These are phyloP conservation scores for Dromococcyx pavoninus DNA, from an alignment of 2,797 vertebrate genomes.

Conservation along the genomic window DNA sequence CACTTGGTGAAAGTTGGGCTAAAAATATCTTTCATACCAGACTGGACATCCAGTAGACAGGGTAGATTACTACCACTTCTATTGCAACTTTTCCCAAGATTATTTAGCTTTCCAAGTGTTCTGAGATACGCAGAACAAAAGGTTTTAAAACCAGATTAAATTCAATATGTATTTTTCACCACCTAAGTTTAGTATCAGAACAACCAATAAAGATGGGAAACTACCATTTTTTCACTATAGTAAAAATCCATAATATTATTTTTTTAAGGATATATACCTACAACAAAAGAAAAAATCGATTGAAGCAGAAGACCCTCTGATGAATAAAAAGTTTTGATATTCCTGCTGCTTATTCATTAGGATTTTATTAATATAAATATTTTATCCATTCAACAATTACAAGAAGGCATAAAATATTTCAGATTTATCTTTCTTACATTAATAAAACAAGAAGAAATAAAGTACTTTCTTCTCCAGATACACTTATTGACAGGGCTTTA, in stretches of 20 bases:
- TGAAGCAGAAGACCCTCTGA: neutral
- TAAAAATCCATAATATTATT: neutral
- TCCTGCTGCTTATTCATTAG: neutral
- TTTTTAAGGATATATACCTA: neutral
- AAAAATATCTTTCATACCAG: neutral
- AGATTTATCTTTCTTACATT: neutral
- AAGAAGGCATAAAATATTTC: neutral
- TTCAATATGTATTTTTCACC: neutral
- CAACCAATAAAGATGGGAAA: neutral
- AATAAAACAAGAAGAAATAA: neutral
- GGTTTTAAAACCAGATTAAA: neutral
- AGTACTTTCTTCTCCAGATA: neutral
- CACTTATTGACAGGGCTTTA: neutral
- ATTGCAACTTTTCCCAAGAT: neutral
- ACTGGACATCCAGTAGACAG: neutral
- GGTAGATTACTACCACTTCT: neutral
- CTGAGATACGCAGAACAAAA: neutral
- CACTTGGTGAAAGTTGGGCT: neutral
- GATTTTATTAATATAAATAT: neutral
- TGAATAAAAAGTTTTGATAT: neutral
- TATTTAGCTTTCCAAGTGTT: neutral
- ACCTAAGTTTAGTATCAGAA: neutral
- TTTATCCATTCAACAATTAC: neutral
- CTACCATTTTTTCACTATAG: neutral
- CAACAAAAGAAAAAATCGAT: neutral